Base-by-base conservation (phyloP, 2,888 invertebrate species). In the Capitulum mitella region DNA sequence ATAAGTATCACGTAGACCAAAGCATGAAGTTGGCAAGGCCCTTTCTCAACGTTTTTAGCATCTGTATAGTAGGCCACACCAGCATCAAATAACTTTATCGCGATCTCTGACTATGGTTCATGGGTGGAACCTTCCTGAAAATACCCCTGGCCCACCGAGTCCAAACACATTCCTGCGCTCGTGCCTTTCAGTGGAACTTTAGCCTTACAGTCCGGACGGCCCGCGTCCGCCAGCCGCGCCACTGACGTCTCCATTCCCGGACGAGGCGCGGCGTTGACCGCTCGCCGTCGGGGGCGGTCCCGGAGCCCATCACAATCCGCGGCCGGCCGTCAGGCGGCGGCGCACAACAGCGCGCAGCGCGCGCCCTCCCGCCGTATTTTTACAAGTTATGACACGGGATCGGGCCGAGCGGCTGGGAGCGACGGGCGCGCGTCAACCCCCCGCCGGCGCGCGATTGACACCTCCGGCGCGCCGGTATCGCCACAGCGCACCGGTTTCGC, bases 371-470 rank as follows among this genome's bases (percentile, higher is more conserved):
- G 64, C n/a, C 34, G 37, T 70, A 70, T 70, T 70, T 70, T 70
- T 26, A 70, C 70, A 70, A 70, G 70, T 70, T 40, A 40, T 70
- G 70, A 70, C 70, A 70, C 37, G 40, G 3, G 58, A 29, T n/a
- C n/a, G 29, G 1, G 10, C 58, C 58, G 58, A n/a, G n/a, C n/a
- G n/a, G n/a, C n/a, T n/a, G n/a, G 10, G 22, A 29, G 70, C 70
- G 37, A 37, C 37, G 70, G 70, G 37, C 22, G 26, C 37, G 37
- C 22, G 64, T 8, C 37, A 40, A 14, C 32, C 70, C 70, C 70
- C 70, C 37, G 70, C 70, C 19, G 70, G 10, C 22, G 22, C 70
- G 37, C 70, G 70, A 70, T 70, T 70, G 70, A 70, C 70, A 70
- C 70, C 70, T 37, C 40, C 3, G 26, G 37, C 37, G 40, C 70